These are phyloP conservation scores for Tinea semifulvella DNA, from an alignment of 2,888 invertebrate genomes.

Conservation along the genomic window DNA sequence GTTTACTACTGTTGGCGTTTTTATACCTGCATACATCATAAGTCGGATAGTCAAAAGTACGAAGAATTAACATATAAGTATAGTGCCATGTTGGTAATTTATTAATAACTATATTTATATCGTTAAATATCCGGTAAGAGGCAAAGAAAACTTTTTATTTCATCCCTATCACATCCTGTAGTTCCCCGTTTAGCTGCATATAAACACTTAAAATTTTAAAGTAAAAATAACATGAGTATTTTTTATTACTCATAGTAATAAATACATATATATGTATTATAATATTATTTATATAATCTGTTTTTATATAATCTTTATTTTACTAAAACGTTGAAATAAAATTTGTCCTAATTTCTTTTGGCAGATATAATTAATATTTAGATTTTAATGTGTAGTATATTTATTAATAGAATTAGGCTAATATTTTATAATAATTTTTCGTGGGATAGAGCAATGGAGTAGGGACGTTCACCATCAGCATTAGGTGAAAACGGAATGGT, in stretches of 20 bases:
- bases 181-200: neutral
- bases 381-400: conserved; percentile 1
- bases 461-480: conserved; percentile 4
- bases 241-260: neutral
- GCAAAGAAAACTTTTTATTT: neutral
- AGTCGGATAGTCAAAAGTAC: conserved; percentile 5
- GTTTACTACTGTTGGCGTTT: conserved; percentile 7
- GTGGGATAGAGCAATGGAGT: neutral
- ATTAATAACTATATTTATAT: conserved; percentile 4
- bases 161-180: neutral
- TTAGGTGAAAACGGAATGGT: conserved; percentile 4
- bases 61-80: conserved; percentile 1
- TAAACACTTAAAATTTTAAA: neutral
- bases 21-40: conserved; percentile 10
- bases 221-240: conserved; percentile 14
- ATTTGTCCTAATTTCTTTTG: neutral
- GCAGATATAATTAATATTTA: neutral
- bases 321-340: neutral
- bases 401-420: conserved; percentile 11
- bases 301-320: neutral
- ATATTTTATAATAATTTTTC: conserved; percentile 5
- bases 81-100: no score
- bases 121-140: neutral
- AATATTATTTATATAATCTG: neutral
- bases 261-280: neutral